These are phyloP conservation scores for Cyprichromis sp. DNA, from an alignment of 2,113 vertebrate species.

Conservation along the genomic window DNA sequence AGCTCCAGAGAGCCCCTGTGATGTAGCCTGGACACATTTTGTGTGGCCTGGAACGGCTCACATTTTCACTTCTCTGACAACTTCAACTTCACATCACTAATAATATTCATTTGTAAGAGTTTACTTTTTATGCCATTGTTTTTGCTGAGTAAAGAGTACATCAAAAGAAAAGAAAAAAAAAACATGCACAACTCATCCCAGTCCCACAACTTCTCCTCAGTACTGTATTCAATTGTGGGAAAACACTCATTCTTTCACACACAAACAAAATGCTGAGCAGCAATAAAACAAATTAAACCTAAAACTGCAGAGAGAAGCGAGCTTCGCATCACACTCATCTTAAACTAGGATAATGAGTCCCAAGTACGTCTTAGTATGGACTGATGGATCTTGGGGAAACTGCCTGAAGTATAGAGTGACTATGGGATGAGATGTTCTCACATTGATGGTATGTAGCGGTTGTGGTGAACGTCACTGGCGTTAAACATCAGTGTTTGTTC, in stretches of 20 bases:
- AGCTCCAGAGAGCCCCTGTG: background rate
- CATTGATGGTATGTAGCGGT: background rate
- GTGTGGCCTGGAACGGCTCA: background rate
- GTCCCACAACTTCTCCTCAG: background rate
- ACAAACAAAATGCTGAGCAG: constrained; percentile 19
- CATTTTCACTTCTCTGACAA: constrained; percentile 47
- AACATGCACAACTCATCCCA: background rate
- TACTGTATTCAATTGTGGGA: background rate
- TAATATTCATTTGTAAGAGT: background rate
- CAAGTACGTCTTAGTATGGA: background rate
- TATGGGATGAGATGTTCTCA: background rate
- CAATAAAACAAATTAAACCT: background rate
- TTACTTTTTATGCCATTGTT: background rate
- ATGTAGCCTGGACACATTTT: constrained; percentile 13
- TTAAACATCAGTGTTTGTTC: constrained; percentile 83
- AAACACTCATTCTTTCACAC: background rate
- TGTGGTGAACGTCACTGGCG: background rate
- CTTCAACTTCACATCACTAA: constrained; percentile 5
- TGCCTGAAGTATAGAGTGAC: background rate
- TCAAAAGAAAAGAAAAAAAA: background rate
- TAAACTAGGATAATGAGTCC: background rate
- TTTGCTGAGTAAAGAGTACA: background rate
- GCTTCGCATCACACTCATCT: background rate
- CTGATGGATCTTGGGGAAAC: background rate
- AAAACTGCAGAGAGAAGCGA: constrained; percentile 7